A percentile compares a stretch with the other conserved stretches of the same genome.
phyloP scores from a whole-genome alignment of 2,113 vertebrate genomes.

The Acrocephalus arundinaceus region DNA sequence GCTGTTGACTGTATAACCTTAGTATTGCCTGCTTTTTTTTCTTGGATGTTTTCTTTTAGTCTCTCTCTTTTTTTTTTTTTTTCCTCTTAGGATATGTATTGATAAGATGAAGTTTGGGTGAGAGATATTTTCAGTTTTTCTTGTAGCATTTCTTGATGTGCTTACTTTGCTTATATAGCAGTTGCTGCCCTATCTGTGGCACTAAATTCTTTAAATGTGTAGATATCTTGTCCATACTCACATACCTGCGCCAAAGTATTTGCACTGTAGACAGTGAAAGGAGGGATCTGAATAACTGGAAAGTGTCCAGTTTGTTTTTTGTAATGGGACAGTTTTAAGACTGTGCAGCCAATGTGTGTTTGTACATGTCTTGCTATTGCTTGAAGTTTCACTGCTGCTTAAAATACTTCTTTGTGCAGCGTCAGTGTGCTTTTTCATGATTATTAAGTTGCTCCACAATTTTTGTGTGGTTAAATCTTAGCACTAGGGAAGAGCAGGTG shows the following conservation, averaged over 20 bases:
- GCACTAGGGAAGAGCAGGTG: not conserved
- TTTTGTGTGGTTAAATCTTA: not conserved
- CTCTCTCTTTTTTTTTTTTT: not conserved
- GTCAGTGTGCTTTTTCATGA: not conserved
- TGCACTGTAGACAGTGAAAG: not conserved
- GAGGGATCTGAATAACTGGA: not conserved
- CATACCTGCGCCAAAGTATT: not conserved
- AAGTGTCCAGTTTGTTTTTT: not conserved
- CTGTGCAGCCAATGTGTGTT: not conserved
- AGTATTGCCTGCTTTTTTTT: not conserved
- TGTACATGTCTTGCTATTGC: not conserved
- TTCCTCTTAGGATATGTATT: not conserved
- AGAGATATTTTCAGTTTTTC: not conserved
- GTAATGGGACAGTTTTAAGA: not conserved
- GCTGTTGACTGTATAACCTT: not conserved
- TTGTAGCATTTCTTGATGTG: not conserved
- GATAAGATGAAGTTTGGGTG: not conserved
- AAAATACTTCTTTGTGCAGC: not conserved
- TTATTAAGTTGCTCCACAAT: not conserved
- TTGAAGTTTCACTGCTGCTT: not conserved
- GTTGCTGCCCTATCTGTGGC: not conserved
- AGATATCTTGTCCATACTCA: not conserved
- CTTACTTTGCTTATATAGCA: not conserved
- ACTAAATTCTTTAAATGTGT: not conserved
- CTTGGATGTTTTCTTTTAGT: not conserved